A percentile compares a stretch with the other conserved stretches of the same genome.
Evolutionary conservation across 2,113 vertebrate species (phyloP).

Genomic region (Anarrhichthys ocellatus): DNA sequence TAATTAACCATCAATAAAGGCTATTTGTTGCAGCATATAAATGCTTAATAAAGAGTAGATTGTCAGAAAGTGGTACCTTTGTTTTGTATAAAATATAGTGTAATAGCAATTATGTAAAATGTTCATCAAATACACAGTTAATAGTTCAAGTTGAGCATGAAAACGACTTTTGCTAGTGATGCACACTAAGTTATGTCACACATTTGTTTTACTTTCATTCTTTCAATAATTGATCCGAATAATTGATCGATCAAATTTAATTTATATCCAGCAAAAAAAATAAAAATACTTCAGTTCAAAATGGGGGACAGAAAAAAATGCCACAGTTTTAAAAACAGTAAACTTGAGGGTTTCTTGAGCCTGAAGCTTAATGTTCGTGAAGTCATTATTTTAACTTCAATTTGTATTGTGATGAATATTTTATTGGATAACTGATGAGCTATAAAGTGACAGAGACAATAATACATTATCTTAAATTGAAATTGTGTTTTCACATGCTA

Average conservation of each 20-base stretch:
- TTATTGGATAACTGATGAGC: conserved; percentile 16
- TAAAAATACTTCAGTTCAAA: conserved; percentile 1
- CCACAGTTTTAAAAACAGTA: conserved; percentile 20
- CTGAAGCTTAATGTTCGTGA: background rate
- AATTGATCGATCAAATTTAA: background rate
- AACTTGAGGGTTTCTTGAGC: background rate
- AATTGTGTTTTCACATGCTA: conserved; percentile 56
- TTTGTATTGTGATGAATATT: conserved; percentile 41
- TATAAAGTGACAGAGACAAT: conserved; percentile 30
- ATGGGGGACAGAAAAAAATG: conserved; percentile 9
- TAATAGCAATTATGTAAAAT: background rate
- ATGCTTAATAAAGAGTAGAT: conserved; percentile 1
- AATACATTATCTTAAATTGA: conserved; percentile 39
- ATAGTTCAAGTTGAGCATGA: background rate
- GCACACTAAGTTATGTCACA: conserved; percentile 2
- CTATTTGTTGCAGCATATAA: background rate
- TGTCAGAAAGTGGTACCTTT: conserved; percentile 14
- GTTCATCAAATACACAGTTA: conserved; percentile 13
- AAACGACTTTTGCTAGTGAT: conserved; percentile 2
- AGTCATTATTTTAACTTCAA: background rate
- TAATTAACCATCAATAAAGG: background rate
- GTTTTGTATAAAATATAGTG: conserved; percentile 7
- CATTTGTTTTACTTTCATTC: background rate
- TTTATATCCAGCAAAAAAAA: conserved; percentile 4
- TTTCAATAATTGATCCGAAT: background rate